These are phyloP conservation scores for Athrips mouffetella DNA, from an alignment of 2,888 invertebrate genomes.

Conservation along the genomic window DNA sequence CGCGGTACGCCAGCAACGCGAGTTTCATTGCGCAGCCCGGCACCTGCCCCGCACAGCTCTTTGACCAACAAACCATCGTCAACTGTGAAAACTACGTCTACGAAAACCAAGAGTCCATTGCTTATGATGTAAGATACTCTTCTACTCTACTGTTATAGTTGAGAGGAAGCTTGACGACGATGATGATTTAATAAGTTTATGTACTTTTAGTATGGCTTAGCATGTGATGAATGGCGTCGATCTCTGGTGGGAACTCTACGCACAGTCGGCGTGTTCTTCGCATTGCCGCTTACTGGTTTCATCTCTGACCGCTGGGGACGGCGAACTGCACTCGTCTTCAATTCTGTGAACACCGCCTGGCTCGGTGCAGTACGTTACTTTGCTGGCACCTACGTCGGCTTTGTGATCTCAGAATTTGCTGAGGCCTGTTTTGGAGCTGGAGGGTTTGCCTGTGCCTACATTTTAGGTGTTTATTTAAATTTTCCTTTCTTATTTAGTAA, in stretches of 20 bases:
- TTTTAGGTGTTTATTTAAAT: slow-evolving; percentile 75
- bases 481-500: background rate
- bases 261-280: slow-evolving; percentile 82
- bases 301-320: slow-evolving; percentile 85
- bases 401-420: slow-evolving; percentile 81
- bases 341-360: slow-evolving; percentile 77
- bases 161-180: background rate
- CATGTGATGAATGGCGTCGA: slow-evolving; percentile 83
- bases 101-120: slow-evolving; percentile 49
- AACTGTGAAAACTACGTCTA: slow-evolving; percentile 49
- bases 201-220: slow-evolving; percentile 59
- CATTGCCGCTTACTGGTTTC: slow-evolving; percentile 82
- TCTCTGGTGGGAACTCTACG: slow-evolving; percentile 84
- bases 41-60: slow-evolving; percentile 47
- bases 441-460: slow-evolving; percentile 82
- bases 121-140: slow-evolving; percentile 49
- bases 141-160: background rate
- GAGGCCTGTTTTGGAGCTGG: slow-evolving; percentile 83
- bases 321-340: slow-evolving; percentile 74
- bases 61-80: slow-evolving; percentile 34
- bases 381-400: slow-evolving; percentile 81
- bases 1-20: slow-evolving; percentile 42
- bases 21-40: background rate
- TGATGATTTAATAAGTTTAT: background rate
- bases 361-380: slow-evolving; percentile 79